Base-by-base conservation (phyloP, 2,113 vertebrate species). In the Ceratotherium simum region DNA sequence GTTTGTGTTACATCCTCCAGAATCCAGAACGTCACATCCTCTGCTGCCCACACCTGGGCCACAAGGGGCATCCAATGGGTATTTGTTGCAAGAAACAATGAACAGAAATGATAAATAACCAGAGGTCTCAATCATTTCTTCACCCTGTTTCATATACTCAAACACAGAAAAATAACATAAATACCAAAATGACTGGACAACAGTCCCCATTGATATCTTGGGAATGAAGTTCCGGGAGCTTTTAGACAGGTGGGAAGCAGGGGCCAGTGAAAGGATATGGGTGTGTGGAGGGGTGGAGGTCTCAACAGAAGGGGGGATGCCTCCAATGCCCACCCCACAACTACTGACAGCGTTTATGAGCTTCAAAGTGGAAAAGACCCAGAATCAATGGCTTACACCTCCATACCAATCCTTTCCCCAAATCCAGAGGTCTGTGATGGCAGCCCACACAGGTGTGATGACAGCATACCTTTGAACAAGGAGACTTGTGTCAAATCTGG, bases 331-430 rank as follows among this genome's bases (percentile, higher is more conserved):
- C 62, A 0, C 18, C 62, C 46, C n/a, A 4, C 23, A 31, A 31
- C 8, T 4, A 9, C n/a, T 0, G 25, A 2, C 1, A 7, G n/a
- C 1, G 5, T 11, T 8, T 16, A 18, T 56, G n/a, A 91, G 48
- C 20, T 42, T 42, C 29, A 11, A 17, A 5, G 51, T 9, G n/a
- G 5, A 11, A 31, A 56, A 69, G 48, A 56, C n/a, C 12, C 48
- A 2, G 7, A 4, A 31, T 5, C 9, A 17, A 23, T 2, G 17
- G 27, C 29, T 0, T 0, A 51, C 18, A 3, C 1, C 31, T 1
- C n/a, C 17, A 14, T 0, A 0, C 18, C 33, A 1, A 11, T 17
- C 18, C 25, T 36, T 16, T 21, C 51, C 46, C 33, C 5, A 29
- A 6, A 48, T 31, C 1, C 5, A 42, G 17, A 1, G 51, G 11